A percentile compares a stretch with the other conserved stretches of the same genome.
Conservation (phyloP, 2,797 vertebrate genomes). For the Tangara arthus region DNA sequence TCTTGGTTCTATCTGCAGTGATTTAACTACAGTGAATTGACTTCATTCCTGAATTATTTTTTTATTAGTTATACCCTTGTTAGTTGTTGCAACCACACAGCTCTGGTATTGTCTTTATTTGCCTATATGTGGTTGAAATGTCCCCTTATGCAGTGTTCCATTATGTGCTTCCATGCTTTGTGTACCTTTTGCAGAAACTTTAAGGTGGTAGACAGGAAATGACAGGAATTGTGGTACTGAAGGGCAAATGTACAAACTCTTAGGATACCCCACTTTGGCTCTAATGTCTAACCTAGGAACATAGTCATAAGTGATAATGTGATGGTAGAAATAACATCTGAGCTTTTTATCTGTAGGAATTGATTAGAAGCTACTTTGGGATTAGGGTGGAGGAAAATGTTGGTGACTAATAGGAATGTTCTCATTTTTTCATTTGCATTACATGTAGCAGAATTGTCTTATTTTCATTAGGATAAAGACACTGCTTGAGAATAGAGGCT, state of each 20-base stretch:
- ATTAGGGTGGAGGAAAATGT: background rate
- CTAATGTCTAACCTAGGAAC: background rate
- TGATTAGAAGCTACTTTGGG: background rate
- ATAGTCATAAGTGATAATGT: background rate
- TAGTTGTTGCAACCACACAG: background rate
- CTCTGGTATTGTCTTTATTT: background rate
- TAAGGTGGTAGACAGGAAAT: background rate
- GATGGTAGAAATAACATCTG: background rate
- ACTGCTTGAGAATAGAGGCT: background rate
- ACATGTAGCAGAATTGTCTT: background rate
- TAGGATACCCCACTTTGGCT: background rate
- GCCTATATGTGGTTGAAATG: rapidly evolving
- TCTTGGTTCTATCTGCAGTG: background rate
- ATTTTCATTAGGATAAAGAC: background rate
- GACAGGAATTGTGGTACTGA: background rate
- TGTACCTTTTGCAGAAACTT: background rate
- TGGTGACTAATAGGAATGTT: background rate
- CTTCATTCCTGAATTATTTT: background rate
- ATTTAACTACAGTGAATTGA: background rate
- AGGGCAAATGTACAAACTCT: background rate
- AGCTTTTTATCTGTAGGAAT: background rate
- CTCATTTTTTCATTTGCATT: background rate
- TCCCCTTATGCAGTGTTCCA: background rate
- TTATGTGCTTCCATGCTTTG: background rate
- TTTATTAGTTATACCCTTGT: background rate